These are phyloP conservation scores for Parnassius smintheus DNA, from an alignment of 2,888 invertebrate species.

Conservation along the genomic window DNA sequence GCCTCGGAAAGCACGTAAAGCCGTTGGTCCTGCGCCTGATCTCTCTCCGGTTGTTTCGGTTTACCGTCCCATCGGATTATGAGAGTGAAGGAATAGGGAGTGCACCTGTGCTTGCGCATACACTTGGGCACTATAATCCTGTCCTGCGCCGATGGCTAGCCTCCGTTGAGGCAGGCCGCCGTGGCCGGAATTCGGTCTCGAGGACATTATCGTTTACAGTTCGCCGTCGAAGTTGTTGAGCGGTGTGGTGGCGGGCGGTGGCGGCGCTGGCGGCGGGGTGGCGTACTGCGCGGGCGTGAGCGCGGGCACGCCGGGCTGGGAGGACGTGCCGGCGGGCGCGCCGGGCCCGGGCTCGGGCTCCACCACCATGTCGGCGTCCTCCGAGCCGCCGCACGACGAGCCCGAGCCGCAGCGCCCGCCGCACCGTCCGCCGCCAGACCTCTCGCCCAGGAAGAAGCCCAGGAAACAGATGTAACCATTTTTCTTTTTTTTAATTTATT, in stretches of 20 bases:
- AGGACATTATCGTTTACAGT: slow-evolving; percentile 19
- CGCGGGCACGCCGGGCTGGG: slow-evolving; percentile 46
- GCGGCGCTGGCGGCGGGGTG: slow-evolving; percentile 37
- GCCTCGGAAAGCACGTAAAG: no score
- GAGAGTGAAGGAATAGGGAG: no score
- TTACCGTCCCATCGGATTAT: no score
- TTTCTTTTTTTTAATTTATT: no score
- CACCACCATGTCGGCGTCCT: slow-evolving; percentile 93
- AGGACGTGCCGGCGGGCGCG: slow-evolving; percentile 45
- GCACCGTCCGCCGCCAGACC: slow-evolving; percentile 43
- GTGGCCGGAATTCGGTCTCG: no score
- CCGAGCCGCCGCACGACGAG: slow-evolving; percentile 86
- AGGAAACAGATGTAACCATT: slow-evolving; percentile 91
- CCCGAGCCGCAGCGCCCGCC: slow-evolving; percentile 45
- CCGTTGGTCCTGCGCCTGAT: no score
- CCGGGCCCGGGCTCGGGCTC: slow-evolving; percentile 82
- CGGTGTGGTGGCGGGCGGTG: slow-evolving; percentile 21
- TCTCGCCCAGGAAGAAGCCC: slow-evolving; percentile 92
- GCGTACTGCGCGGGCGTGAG: slow-evolving; percentile 36
- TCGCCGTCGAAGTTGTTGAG: slow-evolving; percentile 36
- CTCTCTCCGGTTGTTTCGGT: no score
- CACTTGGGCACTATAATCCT: no score
- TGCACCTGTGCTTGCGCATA: no score
- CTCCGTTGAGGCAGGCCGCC: no score
- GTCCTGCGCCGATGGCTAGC: no score